Conservation (phyloP, 2,888 invertebrate species). For the Aspidapion aeneum region DNA sequence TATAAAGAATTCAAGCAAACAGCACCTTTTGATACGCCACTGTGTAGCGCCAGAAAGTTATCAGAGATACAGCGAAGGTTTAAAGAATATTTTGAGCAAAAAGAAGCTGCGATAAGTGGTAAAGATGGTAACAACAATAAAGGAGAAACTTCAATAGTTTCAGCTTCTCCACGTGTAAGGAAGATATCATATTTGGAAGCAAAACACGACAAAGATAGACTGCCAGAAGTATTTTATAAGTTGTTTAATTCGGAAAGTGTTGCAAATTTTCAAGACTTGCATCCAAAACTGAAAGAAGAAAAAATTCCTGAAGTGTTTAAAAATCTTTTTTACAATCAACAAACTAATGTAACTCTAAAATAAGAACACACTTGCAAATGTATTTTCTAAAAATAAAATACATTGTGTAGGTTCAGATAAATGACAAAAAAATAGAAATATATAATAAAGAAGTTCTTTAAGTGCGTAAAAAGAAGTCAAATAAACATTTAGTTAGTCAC, state of each 20-base stretch:
- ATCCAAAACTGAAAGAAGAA: not conserved
- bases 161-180: not conserved
- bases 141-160: not conserved
- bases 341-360: no score
- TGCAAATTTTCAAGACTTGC: conserved; percentile 11
- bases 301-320: not conserved
- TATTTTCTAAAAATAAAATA: no score
- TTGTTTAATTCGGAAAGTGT: conserved; percentile 24
- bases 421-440: no score
- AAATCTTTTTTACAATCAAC: not conserved
- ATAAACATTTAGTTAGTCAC: conserved; percentile 66
- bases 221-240: conserved; percentile 23
- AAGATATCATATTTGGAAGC: not conserved
- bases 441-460: no score
- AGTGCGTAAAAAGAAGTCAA: conserved; percentile 54
- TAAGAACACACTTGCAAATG: no score
- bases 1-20: conserved; percentile 62
- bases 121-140: not conserved
- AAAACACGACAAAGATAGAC: conserved; percentile 16
- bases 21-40: conserved; percentile 68
- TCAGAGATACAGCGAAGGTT: conserved; percentile 53
- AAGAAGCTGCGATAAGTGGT: not conserved
- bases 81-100: not conserved
- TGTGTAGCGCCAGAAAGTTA: conserved; percentile 85
- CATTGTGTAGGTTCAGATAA: no score